Evolutionary conservation across 1,140 invertebrate genomes (phyloP).

Genomic region (Eupeodes corollae): DNA sequence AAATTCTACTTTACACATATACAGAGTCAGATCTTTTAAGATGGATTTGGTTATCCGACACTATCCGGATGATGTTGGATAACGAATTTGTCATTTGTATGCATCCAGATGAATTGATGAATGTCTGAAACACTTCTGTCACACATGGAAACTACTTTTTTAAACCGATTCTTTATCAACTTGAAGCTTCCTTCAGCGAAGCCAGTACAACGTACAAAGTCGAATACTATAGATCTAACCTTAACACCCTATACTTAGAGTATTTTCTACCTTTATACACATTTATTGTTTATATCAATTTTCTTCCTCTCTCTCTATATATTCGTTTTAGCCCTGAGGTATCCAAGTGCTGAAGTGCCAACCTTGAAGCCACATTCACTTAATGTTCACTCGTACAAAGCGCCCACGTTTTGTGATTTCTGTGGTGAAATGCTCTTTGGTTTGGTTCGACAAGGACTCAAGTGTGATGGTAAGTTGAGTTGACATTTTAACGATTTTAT

Average conservation of each 20-base stretch:
- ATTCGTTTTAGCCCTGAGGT: conserved; percentile 52
- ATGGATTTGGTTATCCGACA: no score
- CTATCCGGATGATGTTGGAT: no score
- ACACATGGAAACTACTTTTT: no score
- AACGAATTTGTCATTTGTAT: no score
- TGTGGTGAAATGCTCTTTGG: conserved; percentile 99
- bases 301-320: conserved; percentile 7
- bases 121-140: no score
- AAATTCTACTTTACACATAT: no score
- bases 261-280: background rate
- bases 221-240: background rate
- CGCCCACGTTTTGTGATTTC: conserved; percentile 98
- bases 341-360: conserved; percentile 51
- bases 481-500: no score
- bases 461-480: conserved; percentile 80
- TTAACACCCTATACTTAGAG: background rate
- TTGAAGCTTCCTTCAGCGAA: background rate
- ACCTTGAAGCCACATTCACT: conserved; percentile 80
- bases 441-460: conserved; percentile 91
- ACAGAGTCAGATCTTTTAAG: no score
- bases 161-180: no score
- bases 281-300: background rate
- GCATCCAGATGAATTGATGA: no score
- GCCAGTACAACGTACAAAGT: background rate
- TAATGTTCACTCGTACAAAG: conserved; percentile 94